Conservation (phyloP, 35 echinoderm and acorn worm species). For the Apostichopus californicus region DNA sequence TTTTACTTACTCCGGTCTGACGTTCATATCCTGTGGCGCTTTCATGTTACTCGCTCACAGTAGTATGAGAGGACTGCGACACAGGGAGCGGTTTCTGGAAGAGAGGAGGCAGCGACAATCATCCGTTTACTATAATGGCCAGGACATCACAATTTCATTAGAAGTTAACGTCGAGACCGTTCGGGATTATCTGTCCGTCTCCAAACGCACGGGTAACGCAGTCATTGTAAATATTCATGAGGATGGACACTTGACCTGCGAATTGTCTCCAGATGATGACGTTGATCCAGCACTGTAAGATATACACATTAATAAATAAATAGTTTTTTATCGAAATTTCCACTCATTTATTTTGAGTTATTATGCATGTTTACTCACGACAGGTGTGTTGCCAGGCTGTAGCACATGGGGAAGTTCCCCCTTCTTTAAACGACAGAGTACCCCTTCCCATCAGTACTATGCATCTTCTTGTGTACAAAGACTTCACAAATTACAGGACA, state of each 20-base stretch:
- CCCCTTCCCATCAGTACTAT: no score
- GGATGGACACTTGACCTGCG: constrained; percentile 24
- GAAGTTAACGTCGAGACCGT: constrained; percentile 38
- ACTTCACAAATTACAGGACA: no score
- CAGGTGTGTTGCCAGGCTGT: neutral
- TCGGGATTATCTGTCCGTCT: constrained; percentile 28
- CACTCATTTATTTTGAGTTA: neutral
- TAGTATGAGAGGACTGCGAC: neutral
- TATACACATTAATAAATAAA: no score
- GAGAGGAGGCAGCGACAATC: neutral
- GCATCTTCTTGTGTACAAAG: no score
- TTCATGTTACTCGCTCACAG: constrained; percentile 32
- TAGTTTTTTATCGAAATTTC: neutral
- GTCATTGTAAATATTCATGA: constrained; percentile 13
- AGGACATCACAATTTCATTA: neutral
- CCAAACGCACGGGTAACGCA: constrained; percentile 46
- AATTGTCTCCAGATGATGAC: constrained; percentile 7
- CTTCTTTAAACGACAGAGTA: no score
- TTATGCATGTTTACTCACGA: neutral
- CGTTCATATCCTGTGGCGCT: constrained; percentile 36
- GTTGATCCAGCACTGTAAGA: constrained; percentile 36
- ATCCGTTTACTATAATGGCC: constrained; percentile 7
- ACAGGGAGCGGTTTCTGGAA: neutral
- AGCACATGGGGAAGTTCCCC: neutral
- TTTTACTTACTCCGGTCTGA: constrained; percentile 33